Conservation (phyloP, 1,140 invertebrate species). For the Nylanderia fulva region DNA sequence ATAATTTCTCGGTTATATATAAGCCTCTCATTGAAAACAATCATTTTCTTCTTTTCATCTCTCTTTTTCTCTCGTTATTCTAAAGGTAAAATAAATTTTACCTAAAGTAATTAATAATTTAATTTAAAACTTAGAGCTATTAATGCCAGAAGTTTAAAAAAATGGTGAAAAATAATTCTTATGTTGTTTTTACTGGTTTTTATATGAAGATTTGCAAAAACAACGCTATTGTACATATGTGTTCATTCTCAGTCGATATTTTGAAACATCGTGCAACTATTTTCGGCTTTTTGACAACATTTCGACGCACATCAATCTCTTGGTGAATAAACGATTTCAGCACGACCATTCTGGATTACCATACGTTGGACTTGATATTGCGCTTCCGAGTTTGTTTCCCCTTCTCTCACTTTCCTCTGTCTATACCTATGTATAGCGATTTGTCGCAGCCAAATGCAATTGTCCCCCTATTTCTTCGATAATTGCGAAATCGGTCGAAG, state of each 20-base stretch:
- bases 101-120: background rate
- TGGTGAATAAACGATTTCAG: constrained; percentile 61
- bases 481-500: constrained; percentile 74
- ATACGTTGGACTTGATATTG: constrained; percentile 70
- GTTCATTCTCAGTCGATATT: background rate
- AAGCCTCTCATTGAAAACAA: background rate
- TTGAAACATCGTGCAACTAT: background rate
- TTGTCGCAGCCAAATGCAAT: constrained; percentile 75
- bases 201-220: background rate
- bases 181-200: background rate
- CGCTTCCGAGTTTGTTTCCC: constrained; percentile 67
- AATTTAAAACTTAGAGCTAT: background rate
- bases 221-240: background rate
- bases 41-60: background rate
- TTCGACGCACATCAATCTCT: constrained; percentile 52
- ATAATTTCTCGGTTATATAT: background rate
- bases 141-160: background rate
- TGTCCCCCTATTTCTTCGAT: constrained; percentile 74
- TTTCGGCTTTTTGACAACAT: constrained; percentile 39
- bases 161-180: constrained; percentile 16
- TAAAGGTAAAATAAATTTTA: background rate
- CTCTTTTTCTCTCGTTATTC: background rate
- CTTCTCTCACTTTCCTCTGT: constrained; percentile 49
- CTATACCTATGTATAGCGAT: constrained; percentile 57
- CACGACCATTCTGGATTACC: constrained; percentile 61